Evolutionary conservation across 92 coral and sea anemone species (phyloP).

Genomic region (Epizoanthus rinbou): DNA sequence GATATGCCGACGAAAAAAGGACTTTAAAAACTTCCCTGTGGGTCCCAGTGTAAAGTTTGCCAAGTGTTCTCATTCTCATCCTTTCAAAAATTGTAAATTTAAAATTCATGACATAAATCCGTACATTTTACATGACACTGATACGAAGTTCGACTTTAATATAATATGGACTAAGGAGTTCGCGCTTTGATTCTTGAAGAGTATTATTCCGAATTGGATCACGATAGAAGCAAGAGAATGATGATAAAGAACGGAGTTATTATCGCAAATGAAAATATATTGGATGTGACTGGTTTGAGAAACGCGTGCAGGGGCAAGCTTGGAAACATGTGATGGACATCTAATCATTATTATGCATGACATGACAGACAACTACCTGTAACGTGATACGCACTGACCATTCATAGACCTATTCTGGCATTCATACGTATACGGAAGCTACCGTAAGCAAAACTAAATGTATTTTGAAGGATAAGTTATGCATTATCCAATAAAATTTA

Average conservation of each 20-base stretch:
- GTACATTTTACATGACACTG: not conserved
- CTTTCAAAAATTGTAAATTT: slow-evolving; percentile 7
- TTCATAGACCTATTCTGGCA: not conserved
- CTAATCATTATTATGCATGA: not conserved
- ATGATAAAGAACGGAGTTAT: not conserved
- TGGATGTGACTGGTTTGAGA: not conserved
- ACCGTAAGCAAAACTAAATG: not conserved
- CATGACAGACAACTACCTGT: not conserved
- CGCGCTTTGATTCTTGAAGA: too few relatives aligned
- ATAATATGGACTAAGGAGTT: too few relatives aligned
- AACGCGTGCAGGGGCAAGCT: not conserved
- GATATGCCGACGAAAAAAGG: not conserved
- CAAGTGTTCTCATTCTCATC: not conserved
- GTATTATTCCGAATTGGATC: too few relatives aligned
- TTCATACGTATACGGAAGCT: too few relatives aligned
- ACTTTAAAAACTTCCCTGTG: not conserved
- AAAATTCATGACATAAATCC: not conserved
- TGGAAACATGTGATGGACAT: not conserved
- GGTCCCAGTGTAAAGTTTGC: not conserved
- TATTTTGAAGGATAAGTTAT: too few relatives aligned
- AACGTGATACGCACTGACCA: not conserved
- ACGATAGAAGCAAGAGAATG: not conserved
- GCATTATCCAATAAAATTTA: too few relatives aligned
- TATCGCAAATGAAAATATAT: not conserved
- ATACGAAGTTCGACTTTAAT: not conserved